Percentiles rank a stretch among this genome's conserved stretches.
Evolutionary conservation across 2,888 invertebrate genomes (phyloP).

Genomic region (Pegoplata infirma): DNA sequence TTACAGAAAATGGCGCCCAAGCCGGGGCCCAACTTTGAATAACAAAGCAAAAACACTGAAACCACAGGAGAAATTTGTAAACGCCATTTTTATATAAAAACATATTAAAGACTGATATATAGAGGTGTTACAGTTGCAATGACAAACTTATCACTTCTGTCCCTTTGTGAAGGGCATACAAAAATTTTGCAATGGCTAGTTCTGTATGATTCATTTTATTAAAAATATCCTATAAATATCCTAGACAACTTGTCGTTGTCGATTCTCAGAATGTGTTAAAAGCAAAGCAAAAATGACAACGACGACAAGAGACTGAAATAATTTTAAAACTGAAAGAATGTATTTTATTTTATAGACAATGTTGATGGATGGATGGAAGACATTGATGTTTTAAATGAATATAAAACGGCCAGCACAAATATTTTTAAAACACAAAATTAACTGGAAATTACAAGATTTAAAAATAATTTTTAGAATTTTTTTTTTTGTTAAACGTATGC

Average conservation of each 20-base stretch:
- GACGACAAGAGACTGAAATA: neutral
- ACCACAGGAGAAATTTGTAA: no score
- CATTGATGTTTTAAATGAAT: neutral
- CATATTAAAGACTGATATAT: no score
- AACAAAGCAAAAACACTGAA: no score
- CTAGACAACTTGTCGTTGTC: slow-evolving; percentile 51
- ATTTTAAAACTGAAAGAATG: neutral
- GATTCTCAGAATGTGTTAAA: neutral
- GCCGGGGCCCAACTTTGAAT: no score
- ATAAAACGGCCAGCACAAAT: neutral
- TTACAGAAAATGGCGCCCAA: no score
- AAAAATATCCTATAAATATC: slow-evolving; percentile 55
- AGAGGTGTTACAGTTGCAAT: no score
- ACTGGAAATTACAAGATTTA: neutral
- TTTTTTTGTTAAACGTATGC: no score
- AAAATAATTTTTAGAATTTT: neutral
- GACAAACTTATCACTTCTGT: no score
- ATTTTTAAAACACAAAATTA: neutral
- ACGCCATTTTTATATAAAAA: no score
- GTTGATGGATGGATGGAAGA: slow-evolving; percentile 35
- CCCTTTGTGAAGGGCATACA: no score
- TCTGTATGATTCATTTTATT: slow-evolving; percentile 7
- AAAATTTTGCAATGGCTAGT: neutral
- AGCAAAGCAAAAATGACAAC: neutral
- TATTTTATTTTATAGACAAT: neutral